Evolutionary conservation across 1,140 invertebrate species (phyloP).

Genomic region (Anastrepha obliqua): DNA sequence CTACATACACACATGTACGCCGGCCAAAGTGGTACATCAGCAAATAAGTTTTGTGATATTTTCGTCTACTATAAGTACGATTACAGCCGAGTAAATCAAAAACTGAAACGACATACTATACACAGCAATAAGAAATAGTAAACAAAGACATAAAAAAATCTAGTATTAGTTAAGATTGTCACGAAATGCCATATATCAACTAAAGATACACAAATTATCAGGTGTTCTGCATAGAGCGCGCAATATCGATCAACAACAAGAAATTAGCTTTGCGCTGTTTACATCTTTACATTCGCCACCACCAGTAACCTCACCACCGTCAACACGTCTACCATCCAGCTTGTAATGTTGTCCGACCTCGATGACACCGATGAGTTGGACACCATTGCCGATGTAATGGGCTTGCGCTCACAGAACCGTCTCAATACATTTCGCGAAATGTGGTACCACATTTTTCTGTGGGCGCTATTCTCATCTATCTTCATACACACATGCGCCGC

Average conservation of each 20-base stretch:
- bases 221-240: not conserved
- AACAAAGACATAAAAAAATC: not conserved
- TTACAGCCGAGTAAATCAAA: not conserved
- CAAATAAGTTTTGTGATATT: conserved; percentile 50
- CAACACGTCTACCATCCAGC: conserved; percentile 7
- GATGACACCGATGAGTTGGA: conserved; percentile 78
- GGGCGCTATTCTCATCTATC: conserved; percentile 94
- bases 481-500: conserved; percentile 93
- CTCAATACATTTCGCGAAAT: conserved; percentile 88
- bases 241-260: conserved; percentile 1
- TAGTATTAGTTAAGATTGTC: not conserved
- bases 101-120: not conserved
- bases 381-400: conserved; percentile 80
- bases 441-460: conserved; percentile 94
- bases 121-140: not conserved
- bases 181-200: not conserved
- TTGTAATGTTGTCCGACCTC: conserved; percentile 76
- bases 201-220: not conserved
- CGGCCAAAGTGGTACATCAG: conserved; percentile 41
- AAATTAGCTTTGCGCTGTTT: not conserved
- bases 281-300: not conserved
- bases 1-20: conserved; percentile 40
- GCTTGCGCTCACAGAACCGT: conserved; percentile 77
- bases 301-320: conserved; percentile 20
- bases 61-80: conserved; percentile 50